Percentiles rank a stretch among this genome's conserved stretches.
Conservation (phyloP, 2,888 invertebrate genomes). For the Balanococcus diminutus region DNA sequence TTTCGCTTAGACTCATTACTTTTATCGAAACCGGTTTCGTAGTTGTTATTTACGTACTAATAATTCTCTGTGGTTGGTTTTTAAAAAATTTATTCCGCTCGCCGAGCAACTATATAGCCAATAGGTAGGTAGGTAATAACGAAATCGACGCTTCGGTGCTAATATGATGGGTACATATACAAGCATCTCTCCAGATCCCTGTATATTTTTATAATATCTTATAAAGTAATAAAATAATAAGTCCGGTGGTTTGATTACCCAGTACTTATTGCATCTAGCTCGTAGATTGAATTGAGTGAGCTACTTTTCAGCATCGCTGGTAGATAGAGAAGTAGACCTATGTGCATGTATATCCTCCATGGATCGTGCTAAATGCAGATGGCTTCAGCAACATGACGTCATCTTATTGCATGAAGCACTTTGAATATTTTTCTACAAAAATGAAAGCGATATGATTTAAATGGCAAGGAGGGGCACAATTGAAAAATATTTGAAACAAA, state of each 20-base stretch:
- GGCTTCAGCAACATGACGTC: too few relatives aligned
- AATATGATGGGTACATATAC: not conserved
- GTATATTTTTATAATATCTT: not conserved
- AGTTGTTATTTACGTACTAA: not conserved
- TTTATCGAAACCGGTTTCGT: slow-evolving; percentile 16
- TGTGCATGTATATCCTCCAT: too few relatives aligned
- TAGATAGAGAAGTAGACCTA: not conserved
- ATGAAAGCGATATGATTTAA: too few relatives aligned
- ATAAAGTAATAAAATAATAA: not conserved
- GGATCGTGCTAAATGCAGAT: too few relatives aligned
- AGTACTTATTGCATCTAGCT: not conserved
- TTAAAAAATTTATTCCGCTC: not conserved
- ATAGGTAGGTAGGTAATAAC: not conserved
- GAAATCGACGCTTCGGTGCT: not conserved
- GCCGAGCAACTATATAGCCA: not conserved
- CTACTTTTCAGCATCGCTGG: not conserved
- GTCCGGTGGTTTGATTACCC: not conserved
- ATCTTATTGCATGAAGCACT: too few relatives aligned
- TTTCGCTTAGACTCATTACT: not conserved
- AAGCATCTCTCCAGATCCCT: not conserved
- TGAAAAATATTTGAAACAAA: too few relatives aligned
- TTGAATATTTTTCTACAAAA: too few relatives aligned
- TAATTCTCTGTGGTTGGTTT: not conserved
- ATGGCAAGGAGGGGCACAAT: too few relatives aligned
- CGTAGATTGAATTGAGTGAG: not conserved